A percentile compares a stretch with the other conserved stretches of the same genome.
These are phyloP conservation scores for human (Homo sapiens) DNA, from an alignment of 2,113 vertebrate species.

Conservation along the genomic window DNA sequence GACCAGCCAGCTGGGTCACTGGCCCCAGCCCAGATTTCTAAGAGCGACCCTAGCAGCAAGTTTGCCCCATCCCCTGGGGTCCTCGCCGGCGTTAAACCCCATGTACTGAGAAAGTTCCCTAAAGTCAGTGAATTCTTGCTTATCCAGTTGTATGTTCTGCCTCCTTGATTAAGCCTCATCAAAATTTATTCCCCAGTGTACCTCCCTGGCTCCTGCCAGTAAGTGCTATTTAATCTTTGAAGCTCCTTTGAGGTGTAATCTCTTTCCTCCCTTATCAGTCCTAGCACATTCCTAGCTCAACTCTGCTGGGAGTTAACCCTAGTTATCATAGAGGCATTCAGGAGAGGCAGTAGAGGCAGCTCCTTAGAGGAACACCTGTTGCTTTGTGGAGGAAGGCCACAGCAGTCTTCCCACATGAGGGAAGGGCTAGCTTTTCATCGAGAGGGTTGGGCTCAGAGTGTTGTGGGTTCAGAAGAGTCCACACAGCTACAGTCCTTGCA, in stretches of 20 bases:
- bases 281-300: background rate
- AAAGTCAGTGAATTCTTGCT: background rate
- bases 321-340: background rate
- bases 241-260: background rate
- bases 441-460: background rate
- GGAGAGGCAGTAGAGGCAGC: background rate
- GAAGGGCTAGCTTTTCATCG: background rate
- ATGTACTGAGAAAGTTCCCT: background rate
- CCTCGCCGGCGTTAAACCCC: background rate
- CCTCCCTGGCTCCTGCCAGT: background rate
- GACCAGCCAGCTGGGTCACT: background rate
- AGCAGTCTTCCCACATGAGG: background rate
- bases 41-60: background rate
- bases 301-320: background rate
- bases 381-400: background rate
- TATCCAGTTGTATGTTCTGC: background rate
- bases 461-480: background rate
- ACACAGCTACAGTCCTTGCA: background rate
- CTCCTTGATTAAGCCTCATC: background rate
- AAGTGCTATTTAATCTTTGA: background rate
- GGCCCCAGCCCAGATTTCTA: background rate
- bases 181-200: background rate
- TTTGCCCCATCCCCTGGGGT: background rate
- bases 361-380: background rate
- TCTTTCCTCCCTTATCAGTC: background rate